Evolutionary conservation across 2,113 vertebrate genomes (phyloP), one percentile per base, ranked within the genome.

Genomic region (Microtus pennsylvanicus): DNA sequence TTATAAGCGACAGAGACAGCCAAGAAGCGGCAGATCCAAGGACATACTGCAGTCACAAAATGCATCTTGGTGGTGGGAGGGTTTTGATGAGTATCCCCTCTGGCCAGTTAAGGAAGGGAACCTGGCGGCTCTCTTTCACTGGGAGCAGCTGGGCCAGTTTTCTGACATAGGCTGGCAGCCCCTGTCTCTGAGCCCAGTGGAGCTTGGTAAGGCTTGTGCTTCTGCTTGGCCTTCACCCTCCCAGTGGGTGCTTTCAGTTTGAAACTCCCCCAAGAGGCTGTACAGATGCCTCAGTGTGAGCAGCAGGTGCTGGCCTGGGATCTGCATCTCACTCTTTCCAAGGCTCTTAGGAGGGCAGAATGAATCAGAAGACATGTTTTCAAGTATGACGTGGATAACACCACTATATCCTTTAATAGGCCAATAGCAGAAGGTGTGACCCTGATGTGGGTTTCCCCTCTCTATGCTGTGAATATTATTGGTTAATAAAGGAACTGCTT

Each of bases 271-370:
- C 95, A 99, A 99, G 90, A 98, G 97, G 0, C 97, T 96, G 87
- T 99, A 98, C 24, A 99, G 99, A 28, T 99, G 98, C 94, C 98
- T 98, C 97, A 99, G 97, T 70, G 99, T 99, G 70, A 99, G 98
- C 97, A 99, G 98, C 58, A 99, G 97, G 55, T 97, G 98, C 97
- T 99, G 99, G 96, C 99, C 99, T 98, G 99, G 99, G 19, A 98
- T 98, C 21, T 99, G 98, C 99, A 99, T 99, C 97, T 99, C 99
- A 96, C 98, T 97, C 50, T 87, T 75, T 58, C 12, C 78, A 87
- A 86, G 69, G 42, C 10, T 70, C 50, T 88, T 65, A 55, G 1
- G 26, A 86, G 26, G 28, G 85, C 26, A 26, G 75, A 85, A 30
- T 42, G n/a, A 80, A 58, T 65, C 26, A 24, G 42, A 81, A 75